A percentile compares a stretch with the other conserved stretches of the same genome.
Conservation (phyloP, 2,797 vertebrate genomes). For the Pteronotus mesoamericanus region DNA sequence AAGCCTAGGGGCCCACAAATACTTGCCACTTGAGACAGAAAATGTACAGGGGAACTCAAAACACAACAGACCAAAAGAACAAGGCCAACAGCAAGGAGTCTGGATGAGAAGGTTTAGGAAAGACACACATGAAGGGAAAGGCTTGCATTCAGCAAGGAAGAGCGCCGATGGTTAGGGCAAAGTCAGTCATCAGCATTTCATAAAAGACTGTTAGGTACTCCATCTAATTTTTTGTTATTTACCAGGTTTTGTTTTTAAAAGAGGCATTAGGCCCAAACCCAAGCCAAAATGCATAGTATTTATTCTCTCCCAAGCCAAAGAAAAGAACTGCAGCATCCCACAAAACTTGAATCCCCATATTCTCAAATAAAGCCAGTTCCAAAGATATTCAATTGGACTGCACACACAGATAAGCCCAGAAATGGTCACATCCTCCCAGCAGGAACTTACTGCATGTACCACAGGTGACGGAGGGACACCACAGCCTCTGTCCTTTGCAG, state of each 20-base stretch:
- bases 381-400: not conserved
- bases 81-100: not conserved
- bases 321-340: not conserved
- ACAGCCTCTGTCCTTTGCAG: not conserved
- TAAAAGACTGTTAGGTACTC: not conserved
- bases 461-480: not conserved
- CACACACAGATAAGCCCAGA: not conserved
- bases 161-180: not conserved
- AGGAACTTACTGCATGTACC: not conserved
- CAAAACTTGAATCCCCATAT: not conserved
- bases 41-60: not conserved
- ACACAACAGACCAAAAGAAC: not conserved
- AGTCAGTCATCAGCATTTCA: not conserved
- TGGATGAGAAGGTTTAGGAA: not conserved
- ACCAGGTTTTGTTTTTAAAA: not conserved
- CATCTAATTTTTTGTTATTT: not conserved
- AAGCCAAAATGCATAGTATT: not conserved
- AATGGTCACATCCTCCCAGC: not conserved
- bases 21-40: not conserved
- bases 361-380: not conserved
- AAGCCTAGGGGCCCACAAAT: not conserved
- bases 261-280: not conserved
- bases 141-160: not conserved
- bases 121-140: not conserved
- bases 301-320: not conserved